A percentile compares a stretch with the other conserved stretches of the same genome.
phyloP scores from a whole-genome alignment of 2,113 vertebrate species.

The Peucedramus taeniatus region DNA sequence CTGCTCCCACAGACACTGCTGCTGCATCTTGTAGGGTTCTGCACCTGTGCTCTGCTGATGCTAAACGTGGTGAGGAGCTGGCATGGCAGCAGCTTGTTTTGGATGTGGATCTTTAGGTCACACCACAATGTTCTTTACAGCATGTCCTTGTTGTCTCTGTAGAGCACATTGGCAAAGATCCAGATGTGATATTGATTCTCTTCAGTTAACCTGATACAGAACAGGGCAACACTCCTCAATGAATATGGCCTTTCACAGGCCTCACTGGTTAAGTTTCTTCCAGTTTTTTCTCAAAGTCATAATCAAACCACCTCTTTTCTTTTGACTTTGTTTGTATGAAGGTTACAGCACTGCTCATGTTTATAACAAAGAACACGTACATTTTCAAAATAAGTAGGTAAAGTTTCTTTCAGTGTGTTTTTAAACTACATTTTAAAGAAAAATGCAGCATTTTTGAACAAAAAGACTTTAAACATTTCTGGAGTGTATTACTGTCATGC shows the following conservation, averaged over 20 bases:
- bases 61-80: background rate
- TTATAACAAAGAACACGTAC: accelerated
- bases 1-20: background rate
- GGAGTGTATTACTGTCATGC: background rate
- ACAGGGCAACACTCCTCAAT: background rate
- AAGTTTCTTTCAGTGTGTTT: background rate
- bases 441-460: background rate
- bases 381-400: background rate
- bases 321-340: background rate
- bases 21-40: background rate
- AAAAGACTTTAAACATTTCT: background rate
- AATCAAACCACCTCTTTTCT: background rate
- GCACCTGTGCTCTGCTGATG: background rate
- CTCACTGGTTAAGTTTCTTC: background rate
- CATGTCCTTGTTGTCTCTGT: background rate
- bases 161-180: background rate
- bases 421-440: background rate
- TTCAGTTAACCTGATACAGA: background rate
- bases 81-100: background rate
- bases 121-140: background rate
- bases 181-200: background rate
- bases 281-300: background rate
- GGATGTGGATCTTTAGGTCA: background rate
- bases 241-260: background rate
- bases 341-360: background rate